Conservation (phyloP, 2,888 invertebrate genomes). For the Agonopterix subpropinquella region DNA sequence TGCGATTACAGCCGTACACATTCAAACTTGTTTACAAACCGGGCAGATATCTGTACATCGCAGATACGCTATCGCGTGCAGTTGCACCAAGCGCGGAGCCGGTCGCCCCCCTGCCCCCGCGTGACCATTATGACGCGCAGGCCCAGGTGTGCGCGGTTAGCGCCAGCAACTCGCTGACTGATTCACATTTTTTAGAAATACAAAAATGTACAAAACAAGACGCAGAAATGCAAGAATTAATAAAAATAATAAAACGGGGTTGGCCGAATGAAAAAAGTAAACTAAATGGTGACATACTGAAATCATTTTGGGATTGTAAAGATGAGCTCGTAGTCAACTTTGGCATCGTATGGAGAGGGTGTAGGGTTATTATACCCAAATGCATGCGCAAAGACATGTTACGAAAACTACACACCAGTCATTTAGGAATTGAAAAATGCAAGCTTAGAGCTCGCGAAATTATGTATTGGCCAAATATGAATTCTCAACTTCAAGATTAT, state of each 20-base stretch:
- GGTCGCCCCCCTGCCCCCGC: neutral
- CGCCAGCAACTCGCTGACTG: conserved; percentile 3
- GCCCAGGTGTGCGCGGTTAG: conserved; percentile 8
- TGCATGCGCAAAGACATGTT: conserved; percentile 2
- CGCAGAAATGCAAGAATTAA: neutral
- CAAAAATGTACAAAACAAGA: conserved; percentile 1
- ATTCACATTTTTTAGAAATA: conserved; percentile 9
- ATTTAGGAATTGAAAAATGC: conserved; percentile 7
- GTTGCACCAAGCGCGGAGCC: too few relatives aligned
- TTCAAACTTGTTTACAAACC: conserved; percentile 8
- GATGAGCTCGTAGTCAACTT: conserved; percentile 3
- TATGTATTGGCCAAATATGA: conserved; percentile 15
- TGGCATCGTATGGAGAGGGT: conserved; percentile 2
- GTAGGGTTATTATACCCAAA: conserved; percentile 1
- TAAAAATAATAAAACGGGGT: conserved; percentile 2
- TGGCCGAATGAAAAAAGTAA: conserved; percentile 8
- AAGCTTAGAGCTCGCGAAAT: conserved; percentile 10
- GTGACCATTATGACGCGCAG: conserved; percentile 1
- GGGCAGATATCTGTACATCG: conserved; percentile 10
- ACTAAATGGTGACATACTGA: conserved; percentile 3
- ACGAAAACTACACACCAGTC: conserved; percentile 2
- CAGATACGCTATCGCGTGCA: conserved; percentile 11
- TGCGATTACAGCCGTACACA: conserved; percentile 10
- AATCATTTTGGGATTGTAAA: conserved; percentile 8
- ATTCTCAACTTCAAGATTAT: conserved; percentile 8